phyloP scores from a whole-genome alignment of 2,797 vertebrate genomes.

The Ptychadena robeensis region DNA sequence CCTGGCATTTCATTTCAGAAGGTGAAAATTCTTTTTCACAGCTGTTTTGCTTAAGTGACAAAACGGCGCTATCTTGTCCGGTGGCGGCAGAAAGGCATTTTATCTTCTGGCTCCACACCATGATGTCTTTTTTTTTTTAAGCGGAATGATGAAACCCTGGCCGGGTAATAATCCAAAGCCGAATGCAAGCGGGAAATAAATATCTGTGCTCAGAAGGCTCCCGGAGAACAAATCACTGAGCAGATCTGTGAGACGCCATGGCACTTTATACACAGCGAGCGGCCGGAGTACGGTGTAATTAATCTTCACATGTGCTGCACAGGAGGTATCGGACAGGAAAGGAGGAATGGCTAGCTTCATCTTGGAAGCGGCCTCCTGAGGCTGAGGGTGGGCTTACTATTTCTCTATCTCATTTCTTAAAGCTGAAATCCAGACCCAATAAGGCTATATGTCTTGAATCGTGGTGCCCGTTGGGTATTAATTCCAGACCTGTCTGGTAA shows the following conservation, averaged over 20 bases:
- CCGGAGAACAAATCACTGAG: constrained; percentile 50
- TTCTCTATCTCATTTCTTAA: background rate
- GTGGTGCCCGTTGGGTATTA: background rate
- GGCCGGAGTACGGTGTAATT: constrained; percentile 19
- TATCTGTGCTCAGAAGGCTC: constrained; percentile 35
- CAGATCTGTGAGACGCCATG: constrained; percentile 41
- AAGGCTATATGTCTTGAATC: background rate
- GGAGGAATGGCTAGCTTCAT: background rate
- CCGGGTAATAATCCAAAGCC: constrained; percentile 54
- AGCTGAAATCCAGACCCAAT: background rate
- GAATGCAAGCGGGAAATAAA: constrained; percentile 45
- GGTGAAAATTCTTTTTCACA: constrained; percentile 58
- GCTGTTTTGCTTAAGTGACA: constrained; percentile 61
- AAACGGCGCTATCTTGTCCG: constrained; percentile 55
- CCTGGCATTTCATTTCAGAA: constrained; percentile 50
- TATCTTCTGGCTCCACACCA: constrained; percentile 53
- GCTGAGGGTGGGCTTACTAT: background rate
- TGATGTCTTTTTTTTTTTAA: constrained; percentile 47
- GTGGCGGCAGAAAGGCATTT: constrained; percentile 28
- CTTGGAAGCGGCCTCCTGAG: background rate
- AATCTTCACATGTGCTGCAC: background rate
- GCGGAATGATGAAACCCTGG: constrained; percentile 48
- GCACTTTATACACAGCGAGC: constrained; percentile 29
- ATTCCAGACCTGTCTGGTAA: background rate
- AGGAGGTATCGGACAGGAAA: background rate